Base-by-base conservation (phyloP, 1,140 invertebrate genomes). In the Acromyrmex heyeri region DNA sequence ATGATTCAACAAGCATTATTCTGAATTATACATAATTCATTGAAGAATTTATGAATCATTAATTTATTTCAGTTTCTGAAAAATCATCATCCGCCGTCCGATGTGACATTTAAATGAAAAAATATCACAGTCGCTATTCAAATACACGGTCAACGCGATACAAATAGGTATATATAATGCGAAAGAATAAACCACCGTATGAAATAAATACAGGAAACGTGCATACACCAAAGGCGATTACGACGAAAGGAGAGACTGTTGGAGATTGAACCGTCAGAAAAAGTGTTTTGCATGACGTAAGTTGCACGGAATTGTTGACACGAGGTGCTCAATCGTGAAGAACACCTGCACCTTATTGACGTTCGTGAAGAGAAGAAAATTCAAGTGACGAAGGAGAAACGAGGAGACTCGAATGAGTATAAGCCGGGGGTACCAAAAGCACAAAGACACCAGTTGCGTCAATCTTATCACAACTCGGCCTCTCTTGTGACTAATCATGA, bases 391-490 rank as follows among this genome's bases (percentile, higher is more conserved):
- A 78, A 59, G 34, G 18, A 69, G 76, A 38, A 67, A 77, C 53
- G 64, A 30, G 27, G 21, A 24, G 34, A 30, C 48, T 64, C 34
- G 62, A 61, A 79, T 86, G 48, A 86, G 38, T 14, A 50, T 5
- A 24, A 64, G 34, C 18, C 50, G 73, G 12, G 16, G 16, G 48
- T 64, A 85, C 72, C 72, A n/a, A 34, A 24, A 86, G 62, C 30
- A 67, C 30, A 34, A 79, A 79, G 83, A 86, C 75, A 86, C 83
- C 64, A 86, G 83, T 86, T 86, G 83, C 83, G 18, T 79, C 83
- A 18, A 79, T 86, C 53, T 79, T 67, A 59, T 67, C 48, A 16
- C 64, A 24, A 48, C n/a, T 78, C 10, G 38, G 12, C 53, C 38
- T 18, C 8, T n/a, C 21, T 76, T 7, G n/a, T 69, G n/a, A 55